Base-by-base conservation (phyloP, 2,113 vertebrate genomes). In the Pseudorasbora parva region DNA sequence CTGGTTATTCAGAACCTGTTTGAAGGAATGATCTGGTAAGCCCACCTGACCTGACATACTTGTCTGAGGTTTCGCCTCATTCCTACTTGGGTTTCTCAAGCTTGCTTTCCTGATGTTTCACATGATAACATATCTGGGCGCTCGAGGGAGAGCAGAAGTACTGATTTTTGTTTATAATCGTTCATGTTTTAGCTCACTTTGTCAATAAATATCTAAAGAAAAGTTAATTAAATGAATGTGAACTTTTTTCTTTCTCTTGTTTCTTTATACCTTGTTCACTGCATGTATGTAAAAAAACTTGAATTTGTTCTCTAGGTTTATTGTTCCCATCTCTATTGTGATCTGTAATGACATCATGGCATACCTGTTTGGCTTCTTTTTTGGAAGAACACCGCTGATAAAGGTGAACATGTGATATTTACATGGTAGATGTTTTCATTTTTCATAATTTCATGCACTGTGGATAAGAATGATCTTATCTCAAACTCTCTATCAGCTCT, bases 11-110 rank as follows among this genome's bases (percentile, higher is more conserved):
- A 99, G 94, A 99, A 99, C 96, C 97, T 99, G 93, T 99, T 99
- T 97, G 98, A 99, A 96, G 97, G 98, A 90, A 97, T 98, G 97
- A 99, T 99, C 95, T 99, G 98, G 98, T 99, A 98, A 99, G 97
- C 86, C 54, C 84, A 73, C 72, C 27, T 64, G 79, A 85, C 76
- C 69, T 72, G 81, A 86, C 23, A 59, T 82, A 74, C 77, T 47
- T 54, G 84, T 77, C 78, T 71, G 56, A 49, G 12, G 62, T 33
- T 82, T 71, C 68, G 25, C 27, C 51, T 60, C 59, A 49, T 75
- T 80, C 59, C 43, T 14, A 51, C 78, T 37, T 43, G 27, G 30
- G 43, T 30, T 78, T 49, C 19, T 49, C 30, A 49, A 74, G 15
- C 33, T n/a, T 74, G 51, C 45, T 7, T 47, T 77, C 27, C 54